Evolutionary conservation across 1,140 invertebrate species (phyloP).

Genomic region (Zaprionus gabonicus): DNA sequence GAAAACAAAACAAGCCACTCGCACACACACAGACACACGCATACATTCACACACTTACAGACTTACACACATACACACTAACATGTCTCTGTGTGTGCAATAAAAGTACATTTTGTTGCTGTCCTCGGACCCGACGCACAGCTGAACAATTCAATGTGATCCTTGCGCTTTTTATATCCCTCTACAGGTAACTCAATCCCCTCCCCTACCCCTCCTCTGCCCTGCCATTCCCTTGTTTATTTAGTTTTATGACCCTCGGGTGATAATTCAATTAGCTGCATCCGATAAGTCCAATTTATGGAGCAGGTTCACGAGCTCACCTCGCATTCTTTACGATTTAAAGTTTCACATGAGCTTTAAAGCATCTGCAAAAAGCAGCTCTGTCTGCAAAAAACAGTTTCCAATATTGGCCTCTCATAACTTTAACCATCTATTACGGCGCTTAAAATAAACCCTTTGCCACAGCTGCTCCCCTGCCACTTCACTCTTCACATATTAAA

Average conservation of each 20-base stretch:
- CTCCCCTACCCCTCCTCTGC: not conserved
- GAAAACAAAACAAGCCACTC: conserved; percentile 13
- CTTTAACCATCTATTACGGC: not conserved
- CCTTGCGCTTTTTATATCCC: conserved; percentile 27
- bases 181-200: not conserved
- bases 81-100: conserved; percentile 12
- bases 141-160: conserved; percentile 44
- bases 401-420: not conserved
- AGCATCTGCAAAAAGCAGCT: no score
- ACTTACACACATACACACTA: not conserved
- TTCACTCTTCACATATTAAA: not conserved
- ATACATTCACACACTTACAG: not conserved
- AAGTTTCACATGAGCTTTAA: not conserved
- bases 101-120: conserved; percentile 60
- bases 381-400: not conserved
- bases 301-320: conserved; percentile 5
- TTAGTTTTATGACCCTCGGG: conserved; percentile 40
- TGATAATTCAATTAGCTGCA: conserved; percentile 70
- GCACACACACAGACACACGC: conserved; percentile 7
- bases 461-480: not conserved
- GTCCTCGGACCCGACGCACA: conserved; percentile 24
- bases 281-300: conserved; percentile 62
- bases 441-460: not conserved
- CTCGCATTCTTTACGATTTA: not conserved
- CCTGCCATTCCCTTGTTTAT: not conserved